These are phyloP conservation scores for Mionectes macconnelli DNA, from an alignment of 2,113 vertebrate species.

Conservation along the genomic window DNA sequence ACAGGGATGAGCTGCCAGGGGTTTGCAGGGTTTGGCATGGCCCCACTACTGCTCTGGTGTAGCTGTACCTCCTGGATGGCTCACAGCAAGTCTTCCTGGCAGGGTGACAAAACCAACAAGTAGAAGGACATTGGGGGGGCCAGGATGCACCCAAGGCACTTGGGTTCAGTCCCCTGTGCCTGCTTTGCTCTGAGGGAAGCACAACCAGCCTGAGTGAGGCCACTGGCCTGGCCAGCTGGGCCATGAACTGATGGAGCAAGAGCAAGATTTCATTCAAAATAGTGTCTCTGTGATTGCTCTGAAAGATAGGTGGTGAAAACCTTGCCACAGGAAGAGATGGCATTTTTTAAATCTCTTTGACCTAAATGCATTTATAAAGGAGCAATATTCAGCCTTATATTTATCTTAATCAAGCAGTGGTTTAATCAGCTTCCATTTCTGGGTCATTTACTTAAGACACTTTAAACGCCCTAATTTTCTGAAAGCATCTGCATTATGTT, in stretches of 20 bases:
- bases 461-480: background rate
- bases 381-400: background rate
- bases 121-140: background rate
- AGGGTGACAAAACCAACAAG: background rate
- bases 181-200: background rate
- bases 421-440: background rate
- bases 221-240: background rate
- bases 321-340: background rate
- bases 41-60: background rate
- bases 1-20: background rate
- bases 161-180: background rate
- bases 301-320: background rate
- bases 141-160: background rate
- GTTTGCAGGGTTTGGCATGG: background rate
- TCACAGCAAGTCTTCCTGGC: background rate
- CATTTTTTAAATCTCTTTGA: background rate
- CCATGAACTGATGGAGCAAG: background rate
- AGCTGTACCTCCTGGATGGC: accelerated
- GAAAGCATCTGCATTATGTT: background rate
- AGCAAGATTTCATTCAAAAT: background rate
- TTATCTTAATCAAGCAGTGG: background rate
- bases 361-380: background rate
- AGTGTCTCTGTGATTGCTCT: background rate
- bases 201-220: background rate
- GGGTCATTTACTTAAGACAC: background rate